Base-by-base conservation (phyloP, 2,888 invertebrate species). In the Spodoptera littoralis region DNA sequence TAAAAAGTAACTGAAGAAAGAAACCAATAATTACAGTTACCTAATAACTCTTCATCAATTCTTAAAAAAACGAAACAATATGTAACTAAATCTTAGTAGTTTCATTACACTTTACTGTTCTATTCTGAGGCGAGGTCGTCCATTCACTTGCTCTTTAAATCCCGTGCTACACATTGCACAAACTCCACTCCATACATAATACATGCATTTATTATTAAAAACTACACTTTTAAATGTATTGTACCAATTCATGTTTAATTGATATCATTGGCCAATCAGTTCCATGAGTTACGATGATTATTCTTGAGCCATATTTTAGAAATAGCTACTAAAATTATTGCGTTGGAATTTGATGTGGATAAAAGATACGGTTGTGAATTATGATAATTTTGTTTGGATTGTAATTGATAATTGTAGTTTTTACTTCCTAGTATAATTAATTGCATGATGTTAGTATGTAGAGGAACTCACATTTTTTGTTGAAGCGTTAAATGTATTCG, bases 61-160 rank as follows among this genome's bases (percentile, higher is more conserved):
- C 24, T n/a, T 11, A 42, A 41, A 50, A 45, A 51, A 61, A 61
- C 47, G 18, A 50, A 11, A 30, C 45, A 44, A 51, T 52, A 45
- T n/a, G 44, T 56, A 70, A 51, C 56, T 65, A 62, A 58, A 51
- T 67, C n/a, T 61, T 30, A 43, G 49, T 52, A 51, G 60, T 57
- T 67, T 49, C 53, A 68, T 46, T 64, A 50, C 54, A 61, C 52
- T 66, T 67, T 55, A 65, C 58, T 53, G 54, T 46, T 62, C 56
- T 66, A 60, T 68, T 65, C 57, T 60, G 51, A 47, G 57, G 18
- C 70, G 81, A 82, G 84, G 84, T 52, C 82, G 60, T 68, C 72
- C 82, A 55, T 80, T 82, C 84, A 80, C 82, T 80, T 66, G 82
- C 69, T 78, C 82, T 77, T 80, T 82, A 60, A 70, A 73, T 73